Evolutionary conservation across 2,888 invertebrate species (phyloP), one percentile per base, ranked within the genome.

Genomic region (Dorcus hopei): DNA sequence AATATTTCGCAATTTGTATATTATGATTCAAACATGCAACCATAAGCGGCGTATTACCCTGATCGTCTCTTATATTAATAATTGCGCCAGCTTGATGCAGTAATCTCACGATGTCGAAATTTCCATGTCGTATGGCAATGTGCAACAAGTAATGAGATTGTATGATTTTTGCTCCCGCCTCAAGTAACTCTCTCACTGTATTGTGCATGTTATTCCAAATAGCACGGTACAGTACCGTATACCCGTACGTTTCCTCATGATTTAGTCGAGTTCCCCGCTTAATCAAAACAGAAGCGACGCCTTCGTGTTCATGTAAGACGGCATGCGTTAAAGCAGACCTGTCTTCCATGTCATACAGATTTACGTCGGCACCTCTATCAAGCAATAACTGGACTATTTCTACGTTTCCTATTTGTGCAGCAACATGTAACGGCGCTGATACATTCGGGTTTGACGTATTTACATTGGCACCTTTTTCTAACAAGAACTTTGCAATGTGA

Each of bases 61-160:
- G 82, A 64, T 85, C 84, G 73, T 87, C 86, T 63, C 83, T 81
- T 49, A 85, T 76, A 77, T 87, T 87, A 52, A 88, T 79, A 61
- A 85, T 82, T 14, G 81, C 79, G 2, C 86, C 85, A 55, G 84
- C 82, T 50, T 80, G 76, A 5, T 84, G 77, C 33, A 88, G 77
- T 73, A 85, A 75, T 68, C 78, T 77, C 1, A 84, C 83, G 62
- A 87, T 83, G 61, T 83, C 81, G 52, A 80, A 80, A 75, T 87
- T 85, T 67, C 85, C 80, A 67, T 85, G 83, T 59, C 83, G 77
- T 8, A 89, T 84, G 14, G 89, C 87, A 66, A 84, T 83, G 68
- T 90, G 90, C 50, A 91, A 74, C 42, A 90, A 79, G 74, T 84
- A 84, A 72, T 89, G 88, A 1, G 86, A 86, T 62, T 88, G 87